Base-by-base conservation (phyloP, 92 coral and sea anemone genomes). In the Epizoanthus stellaris region DNA sequence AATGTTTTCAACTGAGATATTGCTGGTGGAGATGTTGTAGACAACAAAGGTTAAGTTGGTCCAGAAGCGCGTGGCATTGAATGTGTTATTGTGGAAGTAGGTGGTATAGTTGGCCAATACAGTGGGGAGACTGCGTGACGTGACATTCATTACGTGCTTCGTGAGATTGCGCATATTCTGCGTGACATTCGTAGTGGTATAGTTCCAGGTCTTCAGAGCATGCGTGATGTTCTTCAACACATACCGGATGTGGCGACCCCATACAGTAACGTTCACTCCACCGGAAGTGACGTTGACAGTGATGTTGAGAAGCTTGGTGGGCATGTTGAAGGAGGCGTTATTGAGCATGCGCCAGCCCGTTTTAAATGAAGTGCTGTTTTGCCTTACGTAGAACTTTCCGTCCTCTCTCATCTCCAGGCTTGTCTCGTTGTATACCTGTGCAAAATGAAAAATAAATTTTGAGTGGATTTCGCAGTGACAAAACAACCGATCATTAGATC, bases 231-330 rank as follows among this genome's bases (percentile, higher is more conserved):
- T 91, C 76, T 17, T 62, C 43, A 91, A 43, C 23, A 86, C 71
- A 62, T 81, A 57, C 43, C 88, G 90, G 53, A 91, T 83, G 80
- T 91, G 90, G 40, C 76, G 63, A 47, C 93, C 86, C 81, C 72
- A 85, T 15, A 67, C 80, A 53, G 87, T 81, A 64, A 91, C 67
- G 82, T 91, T 89, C 15, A 73, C 81, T 12, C 92, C 86, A 69
- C 75, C 90, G 61, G 91, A 77, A 5, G 95, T 86, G 64, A 73
- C 89, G 40, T 86, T 86, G 14, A 86, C 67, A 6, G 95, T 91
- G 40, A 91, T 89, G 73, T 91, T 91, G 36, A 85, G 88, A 74
- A 91, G 77, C 80, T 91, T 89, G 81, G 80, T 77, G 56, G 95
- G 95, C 5, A 91, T 86, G 75, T 79, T 59, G 39, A 86, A 91